Percentiles rank a stretch among this genome's conserved stretches.
Evolutionary conservation across 37 sponge, comb jelly and placozoan genomes (phyloP).

Genomic region (Ephydatia muelleri): DNA sequence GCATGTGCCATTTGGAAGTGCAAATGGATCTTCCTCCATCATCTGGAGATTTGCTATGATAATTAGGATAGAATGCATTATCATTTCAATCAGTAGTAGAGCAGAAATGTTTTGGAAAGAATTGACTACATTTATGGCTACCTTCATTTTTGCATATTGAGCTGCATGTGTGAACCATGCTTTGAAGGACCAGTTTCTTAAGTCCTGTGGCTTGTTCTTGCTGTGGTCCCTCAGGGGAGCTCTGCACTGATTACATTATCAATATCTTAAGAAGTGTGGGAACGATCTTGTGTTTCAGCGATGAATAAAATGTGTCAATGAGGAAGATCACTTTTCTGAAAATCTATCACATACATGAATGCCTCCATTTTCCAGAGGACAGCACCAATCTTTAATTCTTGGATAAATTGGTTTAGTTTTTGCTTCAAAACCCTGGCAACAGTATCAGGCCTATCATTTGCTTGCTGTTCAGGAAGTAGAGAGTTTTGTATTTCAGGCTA

Average conservation of each 20-base stretch:
- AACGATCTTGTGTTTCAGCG: background rate
- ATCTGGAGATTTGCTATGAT: conserved; percentile 27
- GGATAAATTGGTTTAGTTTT: conserved; percentile 2
- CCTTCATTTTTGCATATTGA: conserved; percentile 62
- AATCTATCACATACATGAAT: background rate
- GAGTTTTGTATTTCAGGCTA: conserved; percentile 22
- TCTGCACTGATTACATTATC: conserved; percentile 41
- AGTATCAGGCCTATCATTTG: conserved; percentile 16
- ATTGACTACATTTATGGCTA: conserved; percentile 26
- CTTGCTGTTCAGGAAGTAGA: background rate
- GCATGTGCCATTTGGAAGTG: conserved; percentile 1
- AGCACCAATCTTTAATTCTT: background rate
- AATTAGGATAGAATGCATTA: conserved; percentile 55
- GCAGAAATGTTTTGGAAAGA: conserved; percentile 53
- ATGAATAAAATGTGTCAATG: background rate
- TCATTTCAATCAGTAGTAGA: conserved; percentile 16
- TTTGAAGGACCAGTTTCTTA: conserved; percentile 41
- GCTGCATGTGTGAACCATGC: conserved; percentile 13
- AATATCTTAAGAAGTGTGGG: conserved; percentile 14
- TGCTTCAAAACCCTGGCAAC: conserved; percentile 11
- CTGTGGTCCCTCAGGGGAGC: conserved; percentile 17
- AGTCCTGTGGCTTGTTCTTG: conserved; percentile 1
- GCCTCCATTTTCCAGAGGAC: background rate
- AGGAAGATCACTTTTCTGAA: conserved; percentile 5
- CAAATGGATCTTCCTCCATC: conserved; percentile 26